Evolutionary conservation across 2,113 vertebrate genomes (phyloP).

Genomic region (Dasyurus viverrinus): DNA sequence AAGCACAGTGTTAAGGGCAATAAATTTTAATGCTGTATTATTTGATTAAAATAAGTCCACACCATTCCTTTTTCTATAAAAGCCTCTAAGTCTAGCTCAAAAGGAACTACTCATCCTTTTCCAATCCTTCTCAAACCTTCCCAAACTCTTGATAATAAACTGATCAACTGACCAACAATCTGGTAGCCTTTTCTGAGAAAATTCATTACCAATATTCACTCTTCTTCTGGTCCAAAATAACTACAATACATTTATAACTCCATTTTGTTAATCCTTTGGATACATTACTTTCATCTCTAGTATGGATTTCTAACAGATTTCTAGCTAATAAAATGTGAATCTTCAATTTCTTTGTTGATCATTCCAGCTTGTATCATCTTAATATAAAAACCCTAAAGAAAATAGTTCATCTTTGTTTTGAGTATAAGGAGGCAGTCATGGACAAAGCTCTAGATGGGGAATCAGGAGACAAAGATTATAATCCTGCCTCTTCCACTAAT

Average conservation of each 20-base stretch:
- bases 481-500: not conserved
- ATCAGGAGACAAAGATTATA: not conserved
- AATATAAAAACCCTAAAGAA: not conserved
- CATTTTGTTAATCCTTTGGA: not conserved
- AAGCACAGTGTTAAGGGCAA: no score
- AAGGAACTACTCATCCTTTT: no score
- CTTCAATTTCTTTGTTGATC: not conserved
- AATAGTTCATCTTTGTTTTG: not conserved
- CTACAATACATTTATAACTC: not conserved
- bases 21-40: no score
- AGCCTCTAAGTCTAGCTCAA: no score
- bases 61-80: no score
- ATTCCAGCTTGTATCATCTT: not conserved
- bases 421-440: not conserved
- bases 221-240: not conserved
- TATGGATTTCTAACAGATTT: not conserved
- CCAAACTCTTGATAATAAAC: no score
- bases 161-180: not conserved
- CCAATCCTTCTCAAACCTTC: no score
- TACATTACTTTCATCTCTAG: not conserved
- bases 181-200: not conserved
- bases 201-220: not conserved
- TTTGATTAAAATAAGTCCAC: no score
- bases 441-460: not conserved
- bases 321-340: not conserved